phyloP scores from a whole-genome alignment of 1,140 invertebrate species.

The Drosophila erecta region DNA sequence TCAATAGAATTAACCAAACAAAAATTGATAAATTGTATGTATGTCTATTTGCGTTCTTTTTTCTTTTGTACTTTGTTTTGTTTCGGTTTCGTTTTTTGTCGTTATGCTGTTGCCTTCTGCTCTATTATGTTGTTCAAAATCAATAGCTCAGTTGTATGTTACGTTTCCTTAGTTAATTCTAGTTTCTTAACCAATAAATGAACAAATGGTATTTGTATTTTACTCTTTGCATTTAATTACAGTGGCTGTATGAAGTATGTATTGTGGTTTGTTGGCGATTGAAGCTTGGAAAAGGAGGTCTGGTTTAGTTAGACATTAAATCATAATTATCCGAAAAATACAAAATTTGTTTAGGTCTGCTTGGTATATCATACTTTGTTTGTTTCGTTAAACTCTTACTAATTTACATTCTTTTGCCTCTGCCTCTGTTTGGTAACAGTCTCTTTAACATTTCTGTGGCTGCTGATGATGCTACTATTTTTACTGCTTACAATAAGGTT shows the following conservation, averaged over 20 bases:
- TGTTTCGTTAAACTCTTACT: slow-evolving; percentile 19
- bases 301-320: slow-evolving; percentile 35
- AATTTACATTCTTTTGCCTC: slow-evolving; percentile 49
- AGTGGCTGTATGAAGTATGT: slow-evolving; percentile 50
- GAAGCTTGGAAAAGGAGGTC: slow-evolving; percentile 39
- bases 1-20: slow-evolving; percentile 53
- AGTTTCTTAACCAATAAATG: slow-evolving; percentile 65
- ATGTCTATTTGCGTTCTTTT: slow-evolving; percentile 66
- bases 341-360: slow-evolving; percentile 49
- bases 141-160: slow-evolving; percentile 19
- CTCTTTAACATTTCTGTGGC: slow-evolving; percentile 30
- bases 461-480: slow-evolving; percentile 37
- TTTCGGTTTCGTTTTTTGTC: slow-evolving; percentile 43
- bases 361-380: slow-evolving; percentile 20
- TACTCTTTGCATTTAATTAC: slow-evolving; percentile 60
- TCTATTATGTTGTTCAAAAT: slow-evolving; percentile 30
- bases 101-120: slow-evolving; percentile 27
- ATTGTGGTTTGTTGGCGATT: slow-evolving; percentile 36
- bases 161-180: slow-evolving; percentile 24
- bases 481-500: slow-evolving; percentile 20
- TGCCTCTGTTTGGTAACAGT: slow-evolving; percentile 42
- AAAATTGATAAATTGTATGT: slow-evolving; percentile 68
- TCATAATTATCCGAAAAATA: slow-evolving; percentile 46
- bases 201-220: slow-evolving; percentile 52
- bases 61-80: slow-evolving; percentile 66